Evolutionary conservation across 23 tunicate species (phyloP), one percentile per base, ranked within the genome.

Genomic region (Diplosoma virens): DNA sequence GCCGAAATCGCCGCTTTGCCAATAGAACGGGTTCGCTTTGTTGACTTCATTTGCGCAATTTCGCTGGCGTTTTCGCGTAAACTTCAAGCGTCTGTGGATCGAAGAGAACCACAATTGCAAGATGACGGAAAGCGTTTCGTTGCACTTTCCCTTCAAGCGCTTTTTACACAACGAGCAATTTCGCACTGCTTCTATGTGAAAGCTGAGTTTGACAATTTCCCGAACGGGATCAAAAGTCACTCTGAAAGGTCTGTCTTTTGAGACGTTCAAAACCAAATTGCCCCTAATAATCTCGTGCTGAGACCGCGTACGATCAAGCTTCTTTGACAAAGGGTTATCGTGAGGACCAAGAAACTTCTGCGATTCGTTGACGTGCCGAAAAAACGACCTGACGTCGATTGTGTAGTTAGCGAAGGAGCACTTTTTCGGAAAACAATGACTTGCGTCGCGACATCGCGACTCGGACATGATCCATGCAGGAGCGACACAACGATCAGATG

Each of bases 341-440:
- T 23, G 68, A 24, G 32, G 47, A 25, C 37, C 34, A 11, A 84
- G 71, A 69, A 84, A 84, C 25, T 87, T 78, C 7, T 61, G 68
- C 36, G 66, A 63, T 63, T 81, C 86, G 66, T 88, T 88, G 52
- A 76, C 95, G 45, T 82, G 87, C 0, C 83, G 73, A 41, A 88
- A 88, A 58, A 88, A 88, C 9, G 95, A 85, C 47, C 35, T 81
- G 0, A 81, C 86, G 65, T 88, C 87, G 36, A 81, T 71, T 2
- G 86, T 56, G 55, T 55, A 88, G 14, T 41, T 37, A 9, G 33
- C 11, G 35, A 88, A 68, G 22, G 9, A 3, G 33, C 71, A 65
- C 6, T 7, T 26, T 28, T 65, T 31, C 7, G 71, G 71, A 6
- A 5, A 22, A 33, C 92, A 86, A 45, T 56, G 71, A 11, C 61